phyloP scores from a whole-genome alignment of 2,888 invertebrate genomes.

The Capitulum mitella region DNA sequence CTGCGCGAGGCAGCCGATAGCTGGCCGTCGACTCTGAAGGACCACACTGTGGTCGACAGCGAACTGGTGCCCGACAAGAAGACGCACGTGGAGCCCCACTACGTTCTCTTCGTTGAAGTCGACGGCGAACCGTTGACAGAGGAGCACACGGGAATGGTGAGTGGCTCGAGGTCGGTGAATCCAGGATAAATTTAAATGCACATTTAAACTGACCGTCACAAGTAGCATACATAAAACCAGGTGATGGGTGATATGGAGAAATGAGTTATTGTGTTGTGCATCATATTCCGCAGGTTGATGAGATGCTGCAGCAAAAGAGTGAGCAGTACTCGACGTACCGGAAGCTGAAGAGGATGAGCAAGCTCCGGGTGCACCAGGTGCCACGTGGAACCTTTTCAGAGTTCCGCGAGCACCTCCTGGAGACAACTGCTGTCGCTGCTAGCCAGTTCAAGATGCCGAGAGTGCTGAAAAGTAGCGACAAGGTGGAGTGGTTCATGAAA shows the following conservation, averaged over 20 bases:
- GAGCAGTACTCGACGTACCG: slow-evolving; percentile 10
- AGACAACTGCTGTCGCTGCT: not conserved
- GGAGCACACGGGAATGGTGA: not conserved
- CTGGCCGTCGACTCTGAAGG: slow-evolving; percentile 36
- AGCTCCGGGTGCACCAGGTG: not conserved
- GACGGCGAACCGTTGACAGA: not conserved
- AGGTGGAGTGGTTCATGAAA: not conserved
- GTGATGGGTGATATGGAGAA: not conserved
- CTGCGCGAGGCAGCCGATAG: slow-evolving; percentile 37
- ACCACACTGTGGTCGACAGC: slow-evolving; percentile 42
- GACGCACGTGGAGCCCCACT: slow-evolving; percentile 38
- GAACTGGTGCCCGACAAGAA: slow-evolving; percentile 35
- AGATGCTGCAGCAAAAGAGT: not conserved
- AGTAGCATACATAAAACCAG: not conserved
- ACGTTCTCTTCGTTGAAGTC: slow-evolving; percentile 39
- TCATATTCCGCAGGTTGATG: not conserved
- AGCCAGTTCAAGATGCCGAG: slow-evolving; percentile 24
- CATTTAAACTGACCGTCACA: not conserved
- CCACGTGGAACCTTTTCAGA: not conserved
- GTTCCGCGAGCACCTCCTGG: not conserved
- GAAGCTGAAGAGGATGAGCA: not conserved
- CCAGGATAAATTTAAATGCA: too few species aligned
- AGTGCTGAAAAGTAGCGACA: too few species aligned
- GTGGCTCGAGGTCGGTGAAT: not conserved
- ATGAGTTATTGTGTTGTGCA: not conserved